Base-by-base conservation (phyloP, 2,113 vertebrate species). In the Excalfactoria chinensis region DNA sequence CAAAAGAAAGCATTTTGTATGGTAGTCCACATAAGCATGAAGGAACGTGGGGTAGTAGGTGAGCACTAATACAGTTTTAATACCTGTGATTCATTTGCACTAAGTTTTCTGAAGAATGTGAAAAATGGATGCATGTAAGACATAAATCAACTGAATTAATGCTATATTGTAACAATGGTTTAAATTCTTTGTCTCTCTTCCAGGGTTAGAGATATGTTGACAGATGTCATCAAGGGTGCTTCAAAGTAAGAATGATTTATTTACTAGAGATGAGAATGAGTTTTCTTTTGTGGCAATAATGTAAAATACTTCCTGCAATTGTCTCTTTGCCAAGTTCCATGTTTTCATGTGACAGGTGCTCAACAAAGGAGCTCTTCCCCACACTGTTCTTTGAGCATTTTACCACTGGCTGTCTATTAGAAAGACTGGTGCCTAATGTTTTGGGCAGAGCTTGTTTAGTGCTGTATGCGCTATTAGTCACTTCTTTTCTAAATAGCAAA, bases 151-250 rank as follows among this genome's bases (percentile, higher is more conserved):
- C 35, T 48, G 26, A 67, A 13, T 90, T 85, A 10, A 44, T 72
- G 17, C 20, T 86, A 0, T n/a, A 35, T 18, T 55, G 1, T 64
- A 62, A 87, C 12, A 59, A 0, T 11, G 10, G 4, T 86, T 11
- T 48, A 53, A 66, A 43, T 34, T 88, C 5, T 43, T 93, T 84
- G 14, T 91, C 68, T 90, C 30, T 84, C 7, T 92, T 90, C 48
- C 97, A 99, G 99, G 99, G 97, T 98, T 91, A 98, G 99, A 96
- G 99, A 99, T 96, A 98, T 98, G 95, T 97, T 99, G 95, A 97
- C 98, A 2, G 98, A 99, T 80, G 97, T 98, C 79, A 98, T 99
- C 94, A 99, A 98, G 96, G 96, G 98, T 87, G 98, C 99, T 84
- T 98, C 98, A 59, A 99, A 99, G 99, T 99, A 98, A 99, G 99